A percentile compares a stretch with the other conserved stretches of the same genome.
phyloP scores from a whole-genome alignment of 1,140 invertebrate species.

The Batillaria attramentaria region DNA sequence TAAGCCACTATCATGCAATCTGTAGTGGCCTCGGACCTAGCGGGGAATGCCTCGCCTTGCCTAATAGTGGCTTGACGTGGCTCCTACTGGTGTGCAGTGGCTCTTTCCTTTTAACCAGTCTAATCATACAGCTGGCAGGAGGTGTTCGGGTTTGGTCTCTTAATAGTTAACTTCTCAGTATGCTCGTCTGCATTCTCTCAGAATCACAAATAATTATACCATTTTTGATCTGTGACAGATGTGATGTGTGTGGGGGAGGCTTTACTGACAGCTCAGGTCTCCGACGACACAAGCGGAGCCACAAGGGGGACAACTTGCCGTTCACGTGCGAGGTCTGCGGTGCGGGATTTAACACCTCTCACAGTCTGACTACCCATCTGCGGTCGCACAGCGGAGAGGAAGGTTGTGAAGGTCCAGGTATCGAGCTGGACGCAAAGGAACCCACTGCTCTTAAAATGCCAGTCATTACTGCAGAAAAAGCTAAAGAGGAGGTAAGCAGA shows the following conservation, averaged over 20 bases:
- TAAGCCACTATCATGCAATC: too few relatives aligned
- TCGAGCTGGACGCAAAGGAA: slow-evolving; percentile 7
- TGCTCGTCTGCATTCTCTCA: too few relatives aligned
- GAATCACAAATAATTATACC: too few relatives aligned
- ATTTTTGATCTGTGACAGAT: slow-evolving; percentile 8
- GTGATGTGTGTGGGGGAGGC: neutral
- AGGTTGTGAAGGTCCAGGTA: neutral
- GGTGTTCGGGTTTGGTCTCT: too few relatives aligned
- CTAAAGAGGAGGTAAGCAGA: neutral
- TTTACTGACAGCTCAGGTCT: slow-evolving; percentile 13
- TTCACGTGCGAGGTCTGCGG: slow-evolving; percentile 17
- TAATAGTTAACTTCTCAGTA: too few relatives aligned
- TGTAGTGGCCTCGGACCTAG: too few relatives aligned
- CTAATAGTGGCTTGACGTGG: too few relatives aligned
- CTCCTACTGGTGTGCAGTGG: too few relatives aligned
- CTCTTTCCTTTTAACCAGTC: too few relatives aligned
- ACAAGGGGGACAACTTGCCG: slow-evolving; percentile 15
- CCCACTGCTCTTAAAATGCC: slow-evolving; percentile 9
- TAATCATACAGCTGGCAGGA: too few relatives aligned
- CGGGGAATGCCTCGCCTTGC: too few relatives aligned
- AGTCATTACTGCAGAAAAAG: neutral
- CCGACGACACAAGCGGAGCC: neutral
- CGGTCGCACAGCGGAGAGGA: neutral
- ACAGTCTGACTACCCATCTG: slow-evolving; percentile 16
- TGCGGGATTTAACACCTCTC: slow-evolving; percentile 1